Percentiles rank a stretch among this genome's conserved stretches.
These are phyloP conservation scores for Hylomyscus alleni DNA, from an alignment of 2,797 vertebrate genomes.

Conservation along the genomic window DNA sequence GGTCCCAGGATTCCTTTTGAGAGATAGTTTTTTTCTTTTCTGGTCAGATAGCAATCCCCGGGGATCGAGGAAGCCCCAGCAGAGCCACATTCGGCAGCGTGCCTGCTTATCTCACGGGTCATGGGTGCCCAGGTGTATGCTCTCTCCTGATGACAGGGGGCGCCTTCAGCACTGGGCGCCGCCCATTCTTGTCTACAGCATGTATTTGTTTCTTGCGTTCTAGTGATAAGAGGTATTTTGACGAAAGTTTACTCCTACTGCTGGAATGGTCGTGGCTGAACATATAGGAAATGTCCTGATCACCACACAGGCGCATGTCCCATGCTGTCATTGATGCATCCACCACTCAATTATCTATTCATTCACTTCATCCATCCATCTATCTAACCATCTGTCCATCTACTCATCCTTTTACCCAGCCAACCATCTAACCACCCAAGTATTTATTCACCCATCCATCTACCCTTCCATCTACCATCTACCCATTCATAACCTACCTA, in stretches of 20 bases:
- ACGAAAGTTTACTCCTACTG: not conserved
- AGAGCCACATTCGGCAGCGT: not conserved
- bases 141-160: fast-evolving
- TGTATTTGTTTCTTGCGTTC: not conserved
- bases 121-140: fast-evolving
- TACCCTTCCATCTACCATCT: not conserved
- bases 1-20: not conserved
- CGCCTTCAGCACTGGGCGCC: fast-evolving
- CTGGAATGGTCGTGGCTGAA: not conserved
- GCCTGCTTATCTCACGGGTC: not conserved
- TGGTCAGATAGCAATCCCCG: not conserved
- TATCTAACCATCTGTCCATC: not conserved
- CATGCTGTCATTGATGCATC: not conserved
- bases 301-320: not conserved
- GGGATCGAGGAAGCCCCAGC: not conserved
- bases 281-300: not conserved
- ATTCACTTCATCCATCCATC: not conserved
- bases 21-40: not conserved
- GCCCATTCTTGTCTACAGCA: not conserved
- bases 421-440: not conserved
- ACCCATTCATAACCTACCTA: not conserved
- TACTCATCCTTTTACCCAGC: not conserved
- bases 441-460: not conserved
- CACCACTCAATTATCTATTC: not conserved
- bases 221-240: not conserved